These are phyloP conservation scores for Drosophila cardini DNA, from an alignment of 1,140 invertebrate species.

Conservation along the genomic window DNA sequence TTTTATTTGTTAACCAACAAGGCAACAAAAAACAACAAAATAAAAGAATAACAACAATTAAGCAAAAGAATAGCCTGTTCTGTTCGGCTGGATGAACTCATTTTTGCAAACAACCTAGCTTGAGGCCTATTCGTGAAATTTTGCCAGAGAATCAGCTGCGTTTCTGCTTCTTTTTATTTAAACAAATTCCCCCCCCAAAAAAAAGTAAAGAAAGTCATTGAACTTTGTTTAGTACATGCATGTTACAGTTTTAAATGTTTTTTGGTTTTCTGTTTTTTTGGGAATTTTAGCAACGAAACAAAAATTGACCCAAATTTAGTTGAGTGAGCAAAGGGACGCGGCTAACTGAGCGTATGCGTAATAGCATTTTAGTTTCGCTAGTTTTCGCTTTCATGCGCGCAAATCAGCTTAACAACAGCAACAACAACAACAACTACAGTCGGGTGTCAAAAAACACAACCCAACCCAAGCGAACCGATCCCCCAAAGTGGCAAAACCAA, in stretches of 20 bases:
- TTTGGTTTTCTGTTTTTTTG: not conserved
- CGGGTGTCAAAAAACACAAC: conserved; percentile 14
- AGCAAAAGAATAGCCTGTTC: conserved; percentile 67
- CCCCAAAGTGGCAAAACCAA: too few species aligned
- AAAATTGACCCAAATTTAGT: conserved; percentile 69
- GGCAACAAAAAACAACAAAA: conserved; percentile 51
- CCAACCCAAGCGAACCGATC: conserved; percentile 2
- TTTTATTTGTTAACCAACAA: conserved; percentile 80
- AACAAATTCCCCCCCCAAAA: conserved; percentile 32
- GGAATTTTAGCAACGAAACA: conserved; percentile 5
- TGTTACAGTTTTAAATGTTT: conserved; percentile 24
- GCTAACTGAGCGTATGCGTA: conserved; percentile 74
- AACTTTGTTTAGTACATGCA: conserved; percentile 40
- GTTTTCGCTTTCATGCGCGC: conserved; percentile 78
- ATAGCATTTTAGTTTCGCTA: conserved; percentile 80
- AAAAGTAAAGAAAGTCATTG: conserved; percentile 64
- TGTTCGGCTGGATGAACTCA: conserved; percentile 60
- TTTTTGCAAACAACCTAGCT: conserved; percentile 55
- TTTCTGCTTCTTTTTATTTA: conserved; percentile 54
- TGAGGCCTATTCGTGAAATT: conserved; percentile 33
- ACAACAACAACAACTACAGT: conserved; percentile 28
- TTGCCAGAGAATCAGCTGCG: conserved; percentile 36
- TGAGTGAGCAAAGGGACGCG: conserved; percentile 27
- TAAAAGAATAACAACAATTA: conserved; percentile 55
- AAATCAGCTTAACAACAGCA: conserved; percentile 64